These are phyloP conservation scores for Serilophus lunatus DNA, from an alignment of 2,113 vertebrate species.

Conservation along the genomic window DNA sequence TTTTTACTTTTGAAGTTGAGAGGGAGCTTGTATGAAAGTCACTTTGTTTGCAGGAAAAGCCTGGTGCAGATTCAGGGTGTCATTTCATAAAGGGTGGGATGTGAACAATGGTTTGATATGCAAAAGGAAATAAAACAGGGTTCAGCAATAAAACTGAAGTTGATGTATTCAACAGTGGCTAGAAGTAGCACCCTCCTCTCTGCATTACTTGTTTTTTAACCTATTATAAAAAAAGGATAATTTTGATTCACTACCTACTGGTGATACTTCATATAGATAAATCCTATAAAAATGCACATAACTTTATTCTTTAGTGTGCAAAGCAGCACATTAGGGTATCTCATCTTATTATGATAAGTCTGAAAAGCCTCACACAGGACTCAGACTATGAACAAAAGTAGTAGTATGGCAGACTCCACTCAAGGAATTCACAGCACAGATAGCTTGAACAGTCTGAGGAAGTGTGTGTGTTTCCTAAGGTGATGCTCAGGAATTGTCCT, in stretches of 20 bases:
- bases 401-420: neutral
- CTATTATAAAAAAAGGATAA: neutral
- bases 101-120: neutral
- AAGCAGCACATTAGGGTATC: neutral
- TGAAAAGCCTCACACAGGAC: neutral
- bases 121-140: neutral
- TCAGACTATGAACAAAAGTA: neutral
- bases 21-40: conserved; percentile 13
- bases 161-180: neutral
- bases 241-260: neutral
- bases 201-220: neutral
- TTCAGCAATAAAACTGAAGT: neutral
- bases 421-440: neutral
- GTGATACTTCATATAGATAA: neutral
- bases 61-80: neutral
- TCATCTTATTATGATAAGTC: neutral
- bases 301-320: neutral
- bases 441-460: neutral
- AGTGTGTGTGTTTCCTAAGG: neutral
- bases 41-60: neutral
- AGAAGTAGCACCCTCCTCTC: neutral
- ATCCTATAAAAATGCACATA: neutral
- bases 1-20: conserved; percentile 54
- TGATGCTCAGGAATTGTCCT: neutral
- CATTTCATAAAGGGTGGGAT: neutral